Evolutionary conservation across 2,888 invertebrate species (phyloP).

Genomic region (Sepioteuthis lessoniana): DNA sequence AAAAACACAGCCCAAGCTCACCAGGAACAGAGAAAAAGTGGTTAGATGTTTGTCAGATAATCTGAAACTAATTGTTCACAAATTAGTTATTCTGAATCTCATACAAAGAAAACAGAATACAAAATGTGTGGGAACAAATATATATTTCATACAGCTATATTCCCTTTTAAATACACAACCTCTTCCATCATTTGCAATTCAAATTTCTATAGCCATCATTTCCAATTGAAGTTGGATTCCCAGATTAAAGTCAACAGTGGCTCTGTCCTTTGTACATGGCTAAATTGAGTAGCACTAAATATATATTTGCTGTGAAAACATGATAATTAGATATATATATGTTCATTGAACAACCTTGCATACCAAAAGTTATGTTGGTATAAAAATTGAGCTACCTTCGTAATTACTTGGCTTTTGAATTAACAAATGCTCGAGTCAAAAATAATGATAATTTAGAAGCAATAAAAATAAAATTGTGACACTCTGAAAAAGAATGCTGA

Average conservation of each 20-base stretch:
- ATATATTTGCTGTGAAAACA: constrained; percentile 12
- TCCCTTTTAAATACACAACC: background rate
- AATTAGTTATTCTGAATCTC: background rate
- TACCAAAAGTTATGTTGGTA: too few species aligned
- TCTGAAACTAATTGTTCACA: background rate
- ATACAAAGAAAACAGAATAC: background rate
- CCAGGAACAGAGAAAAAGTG: background rate
- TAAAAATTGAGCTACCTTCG: too few species aligned
- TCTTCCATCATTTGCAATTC: background rate
- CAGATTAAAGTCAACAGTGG: background rate
- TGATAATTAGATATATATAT: constrained; percentile 11
- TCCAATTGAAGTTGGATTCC: background rate
- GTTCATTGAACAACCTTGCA: too few species aligned
- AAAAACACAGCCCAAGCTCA: background rate
- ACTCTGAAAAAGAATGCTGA: too few species aligned
- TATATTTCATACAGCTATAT: background rate
- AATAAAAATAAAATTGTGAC: too few species aligned
- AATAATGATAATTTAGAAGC: too few species aligned
- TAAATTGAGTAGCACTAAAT: background rate
- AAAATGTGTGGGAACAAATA: background rate
- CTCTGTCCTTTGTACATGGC: background rate
- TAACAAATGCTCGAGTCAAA: too few species aligned
- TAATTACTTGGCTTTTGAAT: too few species aligned
- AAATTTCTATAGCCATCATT: background rate
- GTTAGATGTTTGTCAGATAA: background rate